Base-by-base conservation (phyloP, 2,113 vertebrate genomes). In the Piaya cayana region DNA sequence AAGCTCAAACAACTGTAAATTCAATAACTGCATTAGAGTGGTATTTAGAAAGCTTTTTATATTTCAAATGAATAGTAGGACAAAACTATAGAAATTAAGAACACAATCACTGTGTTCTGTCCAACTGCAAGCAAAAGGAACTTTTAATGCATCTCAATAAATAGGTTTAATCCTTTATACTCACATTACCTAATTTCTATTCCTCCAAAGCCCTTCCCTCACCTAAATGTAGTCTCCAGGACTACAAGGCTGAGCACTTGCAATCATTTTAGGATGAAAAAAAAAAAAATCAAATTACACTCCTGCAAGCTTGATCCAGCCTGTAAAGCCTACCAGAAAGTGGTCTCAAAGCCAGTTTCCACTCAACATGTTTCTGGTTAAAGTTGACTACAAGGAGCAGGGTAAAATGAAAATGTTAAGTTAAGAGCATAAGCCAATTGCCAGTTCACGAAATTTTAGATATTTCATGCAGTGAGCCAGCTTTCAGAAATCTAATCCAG, bases 401-500 rank as follows among this genome's bases (percentile, higher is more conserved):
- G 39, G 5, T 22, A 92, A 19, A 90, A 90, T 47, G 36, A 83
- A 94, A 95, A 83, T 6, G 1, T 55, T 87, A 50, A 43, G n/a
- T 45, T 94, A 74, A 86, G 34, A 83, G 23, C 15, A 37, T 14
- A 71, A 12, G 45, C 77, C 68, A 64, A 68, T 14, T 49, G 8
- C 21, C 71, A 92, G 60, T 71, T 94, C 76, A 64, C 65, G 56
- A 96, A 88, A 94, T 94, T 95, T 90, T 67, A 65, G 87, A 85
- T 14, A 82, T 87, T 80, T 86, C 34, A 70, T 60, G 36, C 58
- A 95, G 64, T n/a, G 15, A 94, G 64, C 68, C 39, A 95, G 85
- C 88, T 86, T 95, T 86, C 82, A 82, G 76, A 95, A 96, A 96
- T 85, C 79, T 90, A 97, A 96, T 96, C 90, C 21, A 92, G 68